Evolutionary conservation across 2,888 invertebrate species (phyloP).

Genomic region (Lochmaea crataegi): DNA sequence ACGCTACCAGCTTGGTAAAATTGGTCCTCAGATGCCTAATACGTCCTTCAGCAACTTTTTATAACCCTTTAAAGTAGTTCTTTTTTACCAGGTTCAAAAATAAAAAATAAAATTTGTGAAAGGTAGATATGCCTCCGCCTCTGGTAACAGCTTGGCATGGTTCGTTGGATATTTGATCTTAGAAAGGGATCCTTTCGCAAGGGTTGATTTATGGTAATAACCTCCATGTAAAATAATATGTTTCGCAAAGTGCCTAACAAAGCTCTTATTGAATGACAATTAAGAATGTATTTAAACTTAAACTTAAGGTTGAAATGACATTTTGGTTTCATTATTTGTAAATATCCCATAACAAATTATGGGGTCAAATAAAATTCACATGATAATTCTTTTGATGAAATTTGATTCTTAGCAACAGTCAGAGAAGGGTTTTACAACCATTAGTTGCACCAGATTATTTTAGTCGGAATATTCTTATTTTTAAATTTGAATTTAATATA

Average conservation of each 20-base stretch:
- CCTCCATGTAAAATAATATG: slow-evolving; percentile 50
- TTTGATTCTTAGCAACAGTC: too few species aligned
- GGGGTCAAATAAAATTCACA: too few species aligned
- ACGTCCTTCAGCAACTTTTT: too few species aligned
- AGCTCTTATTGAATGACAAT: slow-evolving; percentile 45
- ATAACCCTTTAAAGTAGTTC: too few species aligned
- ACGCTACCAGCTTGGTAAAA: too few species aligned
- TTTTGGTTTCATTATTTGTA: not conserved
- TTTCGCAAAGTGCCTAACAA: slow-evolving; percentile 47
- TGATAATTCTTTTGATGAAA: too few species aligned
- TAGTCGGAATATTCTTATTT: not conserved
- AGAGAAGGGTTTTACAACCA: too few species aligned
- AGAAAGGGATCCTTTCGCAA: slow-evolving; percentile 48
- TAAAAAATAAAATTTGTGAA: not conserved
- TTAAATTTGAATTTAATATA: not conserved
- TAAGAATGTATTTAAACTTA: slow-evolving; percentile 40
- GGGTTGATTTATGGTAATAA: slow-evolving; percentile 54
- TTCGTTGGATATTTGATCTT: slow-evolving; percentile 53
- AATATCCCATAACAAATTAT: not conserved
- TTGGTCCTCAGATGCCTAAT: too few species aligned
- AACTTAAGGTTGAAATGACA: not conserved
- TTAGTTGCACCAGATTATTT: too few species aligned
- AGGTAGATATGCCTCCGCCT: slow-evolving; percentile 22
- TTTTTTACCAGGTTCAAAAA: too few species aligned
- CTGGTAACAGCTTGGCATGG: slow-evolving; percentile 38